Conservation (phyloP, 2,113 vertebrate genomes). For the Panthera leo region DNA sequence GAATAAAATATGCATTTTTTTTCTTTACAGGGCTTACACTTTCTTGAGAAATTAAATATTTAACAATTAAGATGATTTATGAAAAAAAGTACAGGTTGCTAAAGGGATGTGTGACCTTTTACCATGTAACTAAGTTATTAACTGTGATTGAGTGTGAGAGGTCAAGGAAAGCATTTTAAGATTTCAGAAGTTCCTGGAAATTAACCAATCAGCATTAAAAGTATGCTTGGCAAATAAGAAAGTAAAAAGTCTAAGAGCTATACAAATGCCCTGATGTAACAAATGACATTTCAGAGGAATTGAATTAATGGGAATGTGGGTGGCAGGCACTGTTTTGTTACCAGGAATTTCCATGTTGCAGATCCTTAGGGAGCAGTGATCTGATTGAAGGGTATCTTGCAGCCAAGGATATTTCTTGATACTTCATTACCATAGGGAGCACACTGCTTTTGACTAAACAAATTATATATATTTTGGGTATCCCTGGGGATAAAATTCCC, state of each 20-base stretch:
- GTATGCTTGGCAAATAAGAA: background rate
- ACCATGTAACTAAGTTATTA: background rate
- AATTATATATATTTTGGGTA: background rate
- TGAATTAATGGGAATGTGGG: background rate
- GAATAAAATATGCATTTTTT: background rate
- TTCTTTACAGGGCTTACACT: background rate
- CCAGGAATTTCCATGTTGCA: background rate
- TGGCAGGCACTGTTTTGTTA: background rate
- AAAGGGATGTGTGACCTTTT: background rate
- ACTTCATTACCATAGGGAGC: background rate
- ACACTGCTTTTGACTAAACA: background rate
- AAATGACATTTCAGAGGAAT: background rate
- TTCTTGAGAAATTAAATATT: conserved; percentile 7
- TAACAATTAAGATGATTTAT: background rate
- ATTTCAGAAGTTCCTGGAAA: background rate
- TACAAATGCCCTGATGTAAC: background rate
- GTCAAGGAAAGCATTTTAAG: background rate
- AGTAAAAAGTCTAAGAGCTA: background rate
- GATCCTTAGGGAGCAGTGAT: background rate
- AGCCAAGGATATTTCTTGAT: background rate
- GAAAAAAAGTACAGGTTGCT: background rate
- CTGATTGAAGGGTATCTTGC: background rate
- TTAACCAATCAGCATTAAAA: background rate
- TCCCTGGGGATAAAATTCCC: background rate
- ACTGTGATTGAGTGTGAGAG: background rate